Conservation (phyloP, 2,113 vertebrate genomes). For the Macquaria ambigua region DNA sequence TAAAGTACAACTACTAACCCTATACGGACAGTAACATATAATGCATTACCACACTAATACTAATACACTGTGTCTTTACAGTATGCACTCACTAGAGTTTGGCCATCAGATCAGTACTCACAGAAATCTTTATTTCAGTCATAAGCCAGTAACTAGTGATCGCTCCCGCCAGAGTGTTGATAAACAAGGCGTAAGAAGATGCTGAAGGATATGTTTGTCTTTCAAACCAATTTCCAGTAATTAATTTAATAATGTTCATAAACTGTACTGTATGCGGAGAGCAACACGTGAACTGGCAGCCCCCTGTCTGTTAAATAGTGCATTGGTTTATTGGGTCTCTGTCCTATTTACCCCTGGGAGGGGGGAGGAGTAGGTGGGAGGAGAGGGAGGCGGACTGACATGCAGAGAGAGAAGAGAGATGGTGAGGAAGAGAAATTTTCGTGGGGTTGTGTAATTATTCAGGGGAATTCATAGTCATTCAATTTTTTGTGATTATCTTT, state of each 20-base stretch:
- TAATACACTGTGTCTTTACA: not conserved
- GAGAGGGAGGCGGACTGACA: not conserved
- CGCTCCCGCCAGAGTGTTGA: not conserved
- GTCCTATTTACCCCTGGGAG: not conserved
- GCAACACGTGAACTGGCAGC: not conserved
- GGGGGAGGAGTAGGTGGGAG: constrained; percentile 17
- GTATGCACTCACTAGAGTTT: not conserved
- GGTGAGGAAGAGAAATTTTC: not conserved
- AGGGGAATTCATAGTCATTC: not conserved
- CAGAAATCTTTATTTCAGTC: not conserved
- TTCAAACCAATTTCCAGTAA: not conserved
- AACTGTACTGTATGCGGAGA: not conserved
- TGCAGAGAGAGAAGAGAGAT: not conserved
- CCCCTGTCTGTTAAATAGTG: not conserved
- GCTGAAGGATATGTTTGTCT: not conserved
- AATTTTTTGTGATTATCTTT: constrained; percentile 8
- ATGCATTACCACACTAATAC: not conserved
- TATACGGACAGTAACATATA: not conserved
- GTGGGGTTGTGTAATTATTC: not conserved
- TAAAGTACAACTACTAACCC: not conserved
- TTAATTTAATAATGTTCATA: not conserved
- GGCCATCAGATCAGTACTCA: not conserved
- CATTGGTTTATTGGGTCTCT: not conserved
- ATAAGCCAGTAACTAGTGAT: not conserved
- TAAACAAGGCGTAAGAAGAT: not conserved